Conservation (phyloP, 2,888 invertebrate genomes). For the Unio pictorum region DNA sequence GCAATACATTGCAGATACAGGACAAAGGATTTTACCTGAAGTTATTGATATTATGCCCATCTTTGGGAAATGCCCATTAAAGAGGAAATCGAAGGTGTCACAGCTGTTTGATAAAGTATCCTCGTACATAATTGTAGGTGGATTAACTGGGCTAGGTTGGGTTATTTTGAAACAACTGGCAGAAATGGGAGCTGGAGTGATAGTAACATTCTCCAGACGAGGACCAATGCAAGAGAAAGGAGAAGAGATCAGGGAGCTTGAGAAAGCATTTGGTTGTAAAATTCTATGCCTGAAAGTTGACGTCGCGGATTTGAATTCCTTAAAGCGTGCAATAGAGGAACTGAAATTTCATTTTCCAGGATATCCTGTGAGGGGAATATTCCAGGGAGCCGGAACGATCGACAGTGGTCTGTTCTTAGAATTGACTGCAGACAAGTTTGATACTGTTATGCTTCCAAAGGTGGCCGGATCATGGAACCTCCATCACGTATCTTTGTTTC, state of each 20-base stretch:
- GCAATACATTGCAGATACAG: too few species aligned
- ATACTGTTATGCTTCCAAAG: slow-evolving; percentile 43
- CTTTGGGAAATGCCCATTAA: too few species aligned
- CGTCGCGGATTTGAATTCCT: slow-evolving; percentile 24
- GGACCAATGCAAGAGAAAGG: slow-evolving; percentile 15
- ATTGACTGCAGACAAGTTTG: slow-evolving; percentile 32
- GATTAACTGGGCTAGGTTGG: slow-evolving; percentile 51
- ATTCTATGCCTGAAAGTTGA: slow-evolving; percentile 37
- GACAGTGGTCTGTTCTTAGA: slow-evolving; percentile 28
- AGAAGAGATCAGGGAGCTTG: slow-evolving; percentile 23
- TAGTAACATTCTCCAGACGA: slow-evolving; percentile 36
- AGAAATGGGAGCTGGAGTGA: slow-evolving; percentile 37
- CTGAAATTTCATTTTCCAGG: slow-evolving; percentile 14
- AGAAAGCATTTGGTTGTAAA: slow-evolving; percentile 15
- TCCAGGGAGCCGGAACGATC: slow-evolving; percentile 52
- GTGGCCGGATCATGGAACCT: slow-evolving; percentile 55
- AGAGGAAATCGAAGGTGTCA: not conserved
- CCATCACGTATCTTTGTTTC: slow-evolving; percentile 29
- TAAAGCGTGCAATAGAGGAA: slow-evolving; percentile 20
- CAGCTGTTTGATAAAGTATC: slow-evolving; percentile 18
- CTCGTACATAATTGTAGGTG: slow-evolving; percentile 44
- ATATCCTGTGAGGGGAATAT: slow-evolving; percentile 43
- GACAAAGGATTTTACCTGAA: too few species aligned
- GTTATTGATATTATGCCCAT: too few species aligned
- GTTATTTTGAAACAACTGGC: slow-evolving; percentile 34